These are phyloP conservation scores for Cassiopea andromeda DNA, from an alignment of 30 jellyfish, hydroid and myxozoan genomes.

Conservation along the genomic window DNA sequence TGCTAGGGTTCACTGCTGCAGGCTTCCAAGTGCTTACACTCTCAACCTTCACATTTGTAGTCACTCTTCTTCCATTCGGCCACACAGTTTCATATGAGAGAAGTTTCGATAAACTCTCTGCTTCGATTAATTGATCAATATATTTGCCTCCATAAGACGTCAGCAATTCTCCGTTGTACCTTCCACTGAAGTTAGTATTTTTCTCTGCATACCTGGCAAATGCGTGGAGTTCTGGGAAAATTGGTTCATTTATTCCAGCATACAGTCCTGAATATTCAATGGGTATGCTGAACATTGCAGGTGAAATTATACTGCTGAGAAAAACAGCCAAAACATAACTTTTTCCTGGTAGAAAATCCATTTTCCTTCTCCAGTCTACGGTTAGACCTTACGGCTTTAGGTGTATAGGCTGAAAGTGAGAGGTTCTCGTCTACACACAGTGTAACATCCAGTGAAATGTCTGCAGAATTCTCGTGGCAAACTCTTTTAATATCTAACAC, in stretches of 20 bases:
- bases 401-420: not conserved
- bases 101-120: slow-evolving; percentile 60
- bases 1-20: not conserved
- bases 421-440: not conserved
- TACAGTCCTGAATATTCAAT: slow-evolving; percentile 48
- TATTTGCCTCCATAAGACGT: slow-evolving; percentile 72
- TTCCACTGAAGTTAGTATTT: slow-evolving; percentile 86
- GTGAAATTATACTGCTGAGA: not conserved
- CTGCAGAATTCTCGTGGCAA: slow-evolving; percentile 32
- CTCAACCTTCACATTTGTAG: slow-evolving; percentile 74
- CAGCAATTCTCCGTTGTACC: slow-evolving; percentile 69
- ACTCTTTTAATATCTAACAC: not conserved
- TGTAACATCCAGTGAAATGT: not conserved
- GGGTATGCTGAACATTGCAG: slow-evolving; percentile 58
- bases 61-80: slow-evolving; percentile 84
- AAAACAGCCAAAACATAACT: not conserved
- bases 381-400: not conserved
- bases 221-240: slow-evolving; percentile 55
- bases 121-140: slow-evolving; percentile 35
- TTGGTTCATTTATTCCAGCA: slow-evolving; percentile 17
- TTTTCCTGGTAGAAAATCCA: not conserved
- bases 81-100: slow-evolving; percentile 93
- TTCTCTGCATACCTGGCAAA: slow-evolving; percentile 60
- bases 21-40: not conserved
- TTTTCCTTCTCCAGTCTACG: not conserved